A percentile compares a stretch with the other conserved stretches of the same genome.
These are phyloP conservation scores for Drosophila monieri DNA, from an alignment of 2,888 invertebrate genomes.

Conservation along the genomic window DNA sequence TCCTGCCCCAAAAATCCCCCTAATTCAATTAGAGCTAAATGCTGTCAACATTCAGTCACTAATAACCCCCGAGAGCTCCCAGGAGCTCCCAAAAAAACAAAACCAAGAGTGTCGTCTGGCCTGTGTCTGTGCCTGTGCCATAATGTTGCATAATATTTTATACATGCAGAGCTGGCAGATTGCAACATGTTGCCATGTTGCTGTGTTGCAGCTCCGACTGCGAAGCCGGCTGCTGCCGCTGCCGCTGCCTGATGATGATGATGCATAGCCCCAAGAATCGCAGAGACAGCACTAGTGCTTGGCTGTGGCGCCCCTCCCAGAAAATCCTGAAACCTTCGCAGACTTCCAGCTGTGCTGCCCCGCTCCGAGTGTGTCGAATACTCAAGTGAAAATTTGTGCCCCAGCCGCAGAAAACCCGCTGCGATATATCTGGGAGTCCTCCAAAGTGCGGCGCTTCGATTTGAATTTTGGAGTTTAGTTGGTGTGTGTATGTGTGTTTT, in stretches of 20 bases:
- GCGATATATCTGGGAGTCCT: slow-evolving; percentile 32
- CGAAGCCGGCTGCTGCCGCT: slow-evolving; percentile 15
- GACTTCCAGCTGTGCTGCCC: slow-evolving; percentile 66
- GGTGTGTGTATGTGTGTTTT: slow-evolving; percentile 36
- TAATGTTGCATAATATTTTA: slow-evolving; percentile 74
- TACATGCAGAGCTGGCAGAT: slow-evolving; percentile 73
- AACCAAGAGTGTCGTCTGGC: slow-evolving; percentile 66
- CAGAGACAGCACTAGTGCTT: slow-evolving; percentile 41
- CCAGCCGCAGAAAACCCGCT: slow-evolving; percentile 33
- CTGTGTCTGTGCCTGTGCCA: slow-evolving; percentile 42
- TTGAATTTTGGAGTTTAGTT: slow-evolving; percentile 7
- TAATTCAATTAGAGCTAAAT: slow-evolving; percentile 77
- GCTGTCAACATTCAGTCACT: slow-evolving; percentile 72
- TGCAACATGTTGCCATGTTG: slow-evolving; percentile 72
- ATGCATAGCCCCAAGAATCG: slow-evolving; percentile 78
- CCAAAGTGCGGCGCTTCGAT: slow-evolving; percentile 68
- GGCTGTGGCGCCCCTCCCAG: slow-evolving; percentile 61
- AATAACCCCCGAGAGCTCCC: slow-evolving; percentile 43
- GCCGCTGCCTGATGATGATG: slow-evolving; percentile 50
- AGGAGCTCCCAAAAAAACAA: slow-evolving; percentile 12
- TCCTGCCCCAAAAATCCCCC: slow-evolving; percentile 15
- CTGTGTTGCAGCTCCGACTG: slow-evolving; percentile 28
- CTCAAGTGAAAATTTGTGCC: slow-evolving; percentile 74
- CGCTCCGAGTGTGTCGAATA: slow-evolving; percentile 72
- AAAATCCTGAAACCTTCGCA: slow-evolving; percentile 59